Percentiles rank a stretch among this genome's conserved stretches.
phyloP scores from a whole-genome alignment of 2,113 vertebrate species.

The Promerops cafer region DNA sequence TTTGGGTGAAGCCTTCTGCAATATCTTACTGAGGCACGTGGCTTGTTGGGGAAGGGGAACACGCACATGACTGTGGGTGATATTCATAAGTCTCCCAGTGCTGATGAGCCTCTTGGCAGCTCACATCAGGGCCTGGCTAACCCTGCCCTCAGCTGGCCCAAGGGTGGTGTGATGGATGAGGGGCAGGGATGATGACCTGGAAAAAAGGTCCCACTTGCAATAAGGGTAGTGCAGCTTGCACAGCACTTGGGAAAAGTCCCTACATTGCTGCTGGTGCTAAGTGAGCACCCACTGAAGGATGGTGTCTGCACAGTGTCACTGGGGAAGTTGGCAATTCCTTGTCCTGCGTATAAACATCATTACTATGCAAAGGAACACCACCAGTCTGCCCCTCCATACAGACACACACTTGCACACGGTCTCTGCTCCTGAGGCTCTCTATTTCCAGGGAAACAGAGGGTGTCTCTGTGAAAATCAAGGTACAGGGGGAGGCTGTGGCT shows the following conservation, averaged over 20 bases:
- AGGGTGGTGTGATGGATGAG: neutral
- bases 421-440: neutral
- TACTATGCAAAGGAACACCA: neutral
- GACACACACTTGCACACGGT: fast-evolving
- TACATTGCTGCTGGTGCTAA: neutral
- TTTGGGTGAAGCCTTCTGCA: neutral
- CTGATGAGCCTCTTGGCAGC: neutral
- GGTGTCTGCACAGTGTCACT: neutral
- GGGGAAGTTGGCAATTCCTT: neutral
- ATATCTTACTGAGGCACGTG: neutral
- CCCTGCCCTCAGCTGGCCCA: neutral
- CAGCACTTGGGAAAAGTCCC: neutral
- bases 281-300: neutral
- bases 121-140: neutral
- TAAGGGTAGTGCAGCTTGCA: neutral
- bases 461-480: neutral
- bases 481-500: neutral
- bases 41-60: neutral
- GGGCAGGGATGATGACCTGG: neutral
- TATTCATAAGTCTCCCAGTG: fast-evolving
- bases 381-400: neutral
- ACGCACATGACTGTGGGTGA: fast-evolving
- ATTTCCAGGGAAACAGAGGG: neutral
- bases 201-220: neutral
- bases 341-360: neutral